Conservation (phyloP, 2,113 vertebrate genomes). For the Jaculus jaculus region DNA sequence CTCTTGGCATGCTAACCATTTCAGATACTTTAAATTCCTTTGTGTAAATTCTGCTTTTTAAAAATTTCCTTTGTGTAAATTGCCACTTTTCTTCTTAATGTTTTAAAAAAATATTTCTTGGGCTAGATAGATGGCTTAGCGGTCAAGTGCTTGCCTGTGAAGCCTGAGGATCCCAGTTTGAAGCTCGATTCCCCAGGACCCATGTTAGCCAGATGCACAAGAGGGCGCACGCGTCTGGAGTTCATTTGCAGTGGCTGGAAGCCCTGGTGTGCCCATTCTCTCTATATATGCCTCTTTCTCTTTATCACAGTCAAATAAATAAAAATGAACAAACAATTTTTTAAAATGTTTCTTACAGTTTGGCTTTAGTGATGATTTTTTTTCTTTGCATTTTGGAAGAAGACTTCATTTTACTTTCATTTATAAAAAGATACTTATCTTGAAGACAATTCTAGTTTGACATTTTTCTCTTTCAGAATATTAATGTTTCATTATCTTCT, state of each 20-base stretch:
- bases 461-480: conserved; percentile 21
- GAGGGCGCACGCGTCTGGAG: too few species aligned
- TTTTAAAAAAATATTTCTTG: too few species aligned
- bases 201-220: too few species aligned
- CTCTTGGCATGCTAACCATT: not conserved
- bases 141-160: too few species aligned
- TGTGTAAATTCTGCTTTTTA: not conserved
- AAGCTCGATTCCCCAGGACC: too few species aligned
- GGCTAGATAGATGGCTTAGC: too few species aligned
- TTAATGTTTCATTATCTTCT: conserved; percentile 8
- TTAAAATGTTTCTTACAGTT: conserved; percentile 28
- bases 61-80: not conserved
- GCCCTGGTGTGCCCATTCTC: too few species aligned
- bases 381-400: conserved; percentile 35
- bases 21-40: conserved; percentile 3
- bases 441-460: conserved; percentile 26
- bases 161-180: too few species aligned
- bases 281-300: too few species aligned
- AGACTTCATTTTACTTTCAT: conserved; percentile 43
- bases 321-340: too few species aligned
- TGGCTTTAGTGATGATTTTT: conserved; percentile 35
- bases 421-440: conserved; percentile 32
- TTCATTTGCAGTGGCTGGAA: too few species aligned
- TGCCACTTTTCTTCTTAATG: not conserved
- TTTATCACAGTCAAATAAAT: too few species aligned